Evolutionary conservation across 2,797 vertebrate species (phyloP).

Genomic region (Clarias platycephalus): DNA sequence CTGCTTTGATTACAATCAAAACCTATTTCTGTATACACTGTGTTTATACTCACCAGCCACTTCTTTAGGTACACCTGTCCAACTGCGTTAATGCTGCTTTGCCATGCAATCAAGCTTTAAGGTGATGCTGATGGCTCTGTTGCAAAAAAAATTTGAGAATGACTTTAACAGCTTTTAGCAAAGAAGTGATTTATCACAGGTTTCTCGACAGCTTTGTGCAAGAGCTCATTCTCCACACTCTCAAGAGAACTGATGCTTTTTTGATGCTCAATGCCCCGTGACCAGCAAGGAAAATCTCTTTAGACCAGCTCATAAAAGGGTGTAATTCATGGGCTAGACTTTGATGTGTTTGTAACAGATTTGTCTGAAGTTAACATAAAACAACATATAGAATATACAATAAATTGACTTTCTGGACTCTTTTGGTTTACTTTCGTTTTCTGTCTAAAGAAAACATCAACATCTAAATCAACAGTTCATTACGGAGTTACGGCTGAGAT

Average conservation of each 20-base stretch:
- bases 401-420: too few species aligned
- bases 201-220: not conserved
- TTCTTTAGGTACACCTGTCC: too few species aligned
- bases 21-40: too few species aligned
- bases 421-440: not conserved
- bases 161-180: not conserved
- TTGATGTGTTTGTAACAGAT: too few species aligned
- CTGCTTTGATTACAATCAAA: not conserved
- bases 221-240: not conserved
- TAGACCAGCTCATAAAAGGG: not conserved
- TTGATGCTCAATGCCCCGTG: not conserved
- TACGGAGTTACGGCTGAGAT: slow-evolving; percentile 12
- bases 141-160: not conserved
- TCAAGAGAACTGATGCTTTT: not conserved
- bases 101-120: not conserved
- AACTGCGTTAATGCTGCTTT: not conserved
- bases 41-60: too few species aligned
- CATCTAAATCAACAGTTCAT: slow-evolving; percentile 36
- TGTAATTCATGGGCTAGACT: not conserved
- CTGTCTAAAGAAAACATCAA: not conserved
- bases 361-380: not conserved
- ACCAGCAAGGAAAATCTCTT: not conserved
- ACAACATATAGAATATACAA: not conserved
- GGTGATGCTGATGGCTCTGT: not conserved
- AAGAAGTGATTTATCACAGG: not conserved